Evolutionary conservation across 2,888 invertebrate species (phyloP).

Genomic region (Ernsta delagoae): DNA sequence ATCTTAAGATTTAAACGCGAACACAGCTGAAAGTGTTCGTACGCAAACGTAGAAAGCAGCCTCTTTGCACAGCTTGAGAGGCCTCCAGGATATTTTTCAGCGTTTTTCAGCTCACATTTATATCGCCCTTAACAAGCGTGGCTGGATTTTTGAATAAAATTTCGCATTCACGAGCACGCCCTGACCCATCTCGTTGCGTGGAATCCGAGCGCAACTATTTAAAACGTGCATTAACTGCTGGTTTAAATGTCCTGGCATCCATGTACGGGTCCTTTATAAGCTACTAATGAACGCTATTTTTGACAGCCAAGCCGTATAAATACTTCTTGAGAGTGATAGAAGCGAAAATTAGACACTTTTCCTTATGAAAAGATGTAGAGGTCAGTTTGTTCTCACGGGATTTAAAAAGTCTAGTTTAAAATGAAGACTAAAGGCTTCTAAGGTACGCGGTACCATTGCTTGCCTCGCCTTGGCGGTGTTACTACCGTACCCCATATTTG

Average conservation of each 20-base stretch:
- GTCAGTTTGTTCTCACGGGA: background rate
- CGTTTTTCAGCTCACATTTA: constrained; percentile 44
- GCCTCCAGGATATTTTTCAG: constrained; percentile 44
- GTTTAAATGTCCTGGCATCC: background rate
- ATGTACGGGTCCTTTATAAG: background rate
- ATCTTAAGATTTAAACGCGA: too few relatives aligned
- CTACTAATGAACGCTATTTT: constrained; percentile 28
- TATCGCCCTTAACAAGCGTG: constrained; percentile 42
- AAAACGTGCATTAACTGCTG: constrained; percentile 21
- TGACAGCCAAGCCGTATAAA: constrained; percentile 9
- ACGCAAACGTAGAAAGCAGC: constrained; percentile 47
- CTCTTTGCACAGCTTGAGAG: constrained; percentile 44
- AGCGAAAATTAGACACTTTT: background rate
- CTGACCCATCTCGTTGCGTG: constrained; percentile 27
- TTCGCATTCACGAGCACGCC: constrained; percentile 26
- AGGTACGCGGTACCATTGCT: too few relatives aligned
- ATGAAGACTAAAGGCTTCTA: too few relatives aligned
- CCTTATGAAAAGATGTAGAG: background rate
- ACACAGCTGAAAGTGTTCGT: constrained; percentile 41
- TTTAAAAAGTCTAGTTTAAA: too few relatives aligned
- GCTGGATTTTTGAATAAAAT: constrained; percentile 36
- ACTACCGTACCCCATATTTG: too few relatives aligned
- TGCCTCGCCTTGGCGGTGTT: too few relatives aligned
- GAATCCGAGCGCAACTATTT: constrained; percentile 25
- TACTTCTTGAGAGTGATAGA: background rate